Conservation (phyloP, 2,888 invertebrate species). For the Spialia ferax region DNA sequence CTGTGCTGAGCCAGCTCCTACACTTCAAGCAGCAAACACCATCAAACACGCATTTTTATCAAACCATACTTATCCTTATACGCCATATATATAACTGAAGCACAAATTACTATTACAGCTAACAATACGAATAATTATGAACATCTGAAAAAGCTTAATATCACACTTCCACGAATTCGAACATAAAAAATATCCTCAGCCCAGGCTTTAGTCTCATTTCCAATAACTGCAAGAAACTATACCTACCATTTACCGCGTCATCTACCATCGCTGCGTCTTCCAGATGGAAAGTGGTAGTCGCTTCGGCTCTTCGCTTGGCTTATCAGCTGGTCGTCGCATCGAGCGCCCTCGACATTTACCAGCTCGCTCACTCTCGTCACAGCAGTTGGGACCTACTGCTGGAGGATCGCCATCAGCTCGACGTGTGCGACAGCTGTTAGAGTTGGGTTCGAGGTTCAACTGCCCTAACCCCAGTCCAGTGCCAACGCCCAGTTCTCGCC, state of each 20-base stretch:
- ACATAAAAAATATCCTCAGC: neutral
- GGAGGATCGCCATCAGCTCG: slow-evolving; percentile 91
- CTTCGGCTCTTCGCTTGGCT: slow-evolving; percentile 84
- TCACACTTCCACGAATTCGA: neutral
- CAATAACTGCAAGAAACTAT: neutral
- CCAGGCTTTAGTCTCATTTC: neutral
- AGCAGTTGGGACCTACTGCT: slow-evolving; percentile 87
- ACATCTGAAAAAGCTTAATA: neutral
- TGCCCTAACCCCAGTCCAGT: slow-evolving; percentile 91
- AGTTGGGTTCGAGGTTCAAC: slow-evolving; percentile 87
- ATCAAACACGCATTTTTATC: neutral
- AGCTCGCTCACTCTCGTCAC: slow-evolving; percentile 91
- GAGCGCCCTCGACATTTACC: slow-evolving; percentile 88
- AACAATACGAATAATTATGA: neutral
- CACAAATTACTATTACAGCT: neutral
- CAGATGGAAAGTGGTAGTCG: slow-evolving; percentile 88
- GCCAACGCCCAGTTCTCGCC: slow-evolving; percentile 92
- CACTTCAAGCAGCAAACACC: neutral
- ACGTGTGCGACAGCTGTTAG: slow-evolving; percentile 93
- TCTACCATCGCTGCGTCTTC: slow-evolving; percentile 32
- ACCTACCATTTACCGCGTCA: slow-evolving; percentile 26
- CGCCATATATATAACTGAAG: neutral
- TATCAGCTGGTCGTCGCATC: slow-evolving; percentile 82
- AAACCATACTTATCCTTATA: neutral
- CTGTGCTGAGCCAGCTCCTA: slow-evolving; percentile 31